A percentile compares a stretch with the other conserved stretches of the same genome.
Conservation (phyloP, 2,888 invertebrate species). For the Pristionchus fissidentatus region DNA sequence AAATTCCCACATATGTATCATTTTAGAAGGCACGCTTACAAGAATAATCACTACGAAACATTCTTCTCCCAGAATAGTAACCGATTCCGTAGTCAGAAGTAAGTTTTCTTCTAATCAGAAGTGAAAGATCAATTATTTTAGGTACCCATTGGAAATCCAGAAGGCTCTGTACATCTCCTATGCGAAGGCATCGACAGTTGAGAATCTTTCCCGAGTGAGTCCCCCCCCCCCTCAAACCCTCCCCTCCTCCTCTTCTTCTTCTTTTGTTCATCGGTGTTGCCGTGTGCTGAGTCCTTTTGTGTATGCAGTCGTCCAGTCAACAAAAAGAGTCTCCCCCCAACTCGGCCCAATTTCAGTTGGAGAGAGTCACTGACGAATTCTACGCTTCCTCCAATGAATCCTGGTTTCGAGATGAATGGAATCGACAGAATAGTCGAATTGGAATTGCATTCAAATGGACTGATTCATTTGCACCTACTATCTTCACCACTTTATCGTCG, state of each 20-base stretch:
- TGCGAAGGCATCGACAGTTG: conserved; percentile 18
- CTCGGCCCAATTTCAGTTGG: conserved; percentile 28
- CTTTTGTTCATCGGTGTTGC: too few relatives aligned
- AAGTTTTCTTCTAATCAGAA: not conserved
- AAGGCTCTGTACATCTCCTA: conserved; percentile 13
- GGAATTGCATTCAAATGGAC: not conserved
- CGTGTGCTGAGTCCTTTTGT: too few relatives aligned
- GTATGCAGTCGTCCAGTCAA: conserved; percentile 25
- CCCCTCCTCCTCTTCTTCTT: not conserved
- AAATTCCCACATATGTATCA: not conserved
- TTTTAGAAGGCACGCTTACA: not conserved
- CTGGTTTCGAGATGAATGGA: conserved; percentile 20
- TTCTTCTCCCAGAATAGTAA: conserved; percentile 3
- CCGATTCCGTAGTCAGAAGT: not conserved
- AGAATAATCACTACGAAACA: conserved; percentile 3
- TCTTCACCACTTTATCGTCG: conserved; percentile 6
- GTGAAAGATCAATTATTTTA: not conserved
- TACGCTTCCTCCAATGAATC: conserved; percentile 18
- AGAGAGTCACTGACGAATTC: conserved; percentile 2
- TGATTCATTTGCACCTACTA: conserved; percentile 11
- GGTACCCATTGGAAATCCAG: conserved; percentile 1
- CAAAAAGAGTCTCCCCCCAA: conserved; percentile 16
- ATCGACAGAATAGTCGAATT: not conserved
- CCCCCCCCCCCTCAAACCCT: too few relatives aligned
- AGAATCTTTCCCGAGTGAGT: not conserved